Conservation (phyloP, 1,140 invertebrate genomes). For the Brachionus angularis region DNA sequence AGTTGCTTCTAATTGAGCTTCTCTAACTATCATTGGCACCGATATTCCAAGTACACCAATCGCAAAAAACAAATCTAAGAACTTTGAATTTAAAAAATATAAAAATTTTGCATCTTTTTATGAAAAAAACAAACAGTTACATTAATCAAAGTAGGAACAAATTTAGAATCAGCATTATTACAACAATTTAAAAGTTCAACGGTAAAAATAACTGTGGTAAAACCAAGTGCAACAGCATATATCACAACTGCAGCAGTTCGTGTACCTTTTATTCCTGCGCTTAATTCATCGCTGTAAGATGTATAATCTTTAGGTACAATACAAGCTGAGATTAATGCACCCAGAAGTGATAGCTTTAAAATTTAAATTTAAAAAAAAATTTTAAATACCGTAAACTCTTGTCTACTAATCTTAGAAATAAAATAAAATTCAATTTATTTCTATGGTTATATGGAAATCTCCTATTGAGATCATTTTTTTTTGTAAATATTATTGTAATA, state of each 20-base stretch:
- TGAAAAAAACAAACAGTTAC: neutral
- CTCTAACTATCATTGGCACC: conserved; percentile 2
- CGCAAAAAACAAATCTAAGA: conserved; percentile 10
- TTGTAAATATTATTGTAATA: too few relatives aligned
- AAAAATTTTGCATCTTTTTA: neutral
- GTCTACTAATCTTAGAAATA: too few relatives aligned
- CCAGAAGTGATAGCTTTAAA: conserved; percentile 8
- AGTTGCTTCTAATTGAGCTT: neutral
- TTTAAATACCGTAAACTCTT: too few relatives aligned
- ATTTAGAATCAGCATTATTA: conserved; percentile 17
- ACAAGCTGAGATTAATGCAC: neutral
- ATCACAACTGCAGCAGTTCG: neutral
- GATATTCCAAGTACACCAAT: conserved; percentile 3
- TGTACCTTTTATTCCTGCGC: neutral
- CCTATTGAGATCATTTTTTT: too few relatives aligned
- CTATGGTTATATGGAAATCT: too few relatives aligned
- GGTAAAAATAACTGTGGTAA: neutral
- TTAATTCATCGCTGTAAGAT: neutral
- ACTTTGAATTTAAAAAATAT: neutral
- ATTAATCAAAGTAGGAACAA: conserved; percentile 1
- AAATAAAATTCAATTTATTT: too few relatives aligned
- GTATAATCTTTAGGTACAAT: neutral
- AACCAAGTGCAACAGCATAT: conserved; percentile 1
- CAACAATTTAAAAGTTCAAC: conserved; percentile 18
- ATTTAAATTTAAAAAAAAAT: neutral